Percentiles rank a stretch among this genome's conserved stretches.
Evolutionary conservation across 2,113 vertebrate species (phyloP).

Genomic region (Etheostoma cragini): DNA sequence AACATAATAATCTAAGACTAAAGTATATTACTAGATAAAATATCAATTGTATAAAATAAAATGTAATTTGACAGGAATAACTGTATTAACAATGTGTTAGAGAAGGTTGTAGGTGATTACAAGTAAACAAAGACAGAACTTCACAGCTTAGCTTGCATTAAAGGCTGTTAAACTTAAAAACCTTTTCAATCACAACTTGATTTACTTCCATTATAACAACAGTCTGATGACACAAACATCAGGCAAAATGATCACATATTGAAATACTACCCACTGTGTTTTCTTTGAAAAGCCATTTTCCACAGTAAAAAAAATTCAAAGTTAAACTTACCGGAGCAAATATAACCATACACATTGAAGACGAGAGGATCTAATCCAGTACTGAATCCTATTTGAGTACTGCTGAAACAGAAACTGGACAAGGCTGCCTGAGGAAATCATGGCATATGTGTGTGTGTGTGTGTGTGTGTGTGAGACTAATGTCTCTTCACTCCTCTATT

Average conservation of each 20-base stretch:
- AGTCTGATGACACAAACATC: background rate
- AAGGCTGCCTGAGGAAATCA: slow-evolving; percentile 53
- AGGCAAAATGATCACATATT: background rate
- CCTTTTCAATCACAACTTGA: background rate
- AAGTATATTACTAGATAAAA: background rate
- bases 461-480: background rate
- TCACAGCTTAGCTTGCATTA: background rate
- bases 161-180: background rate
- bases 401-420: slow-evolving; percentile 66
- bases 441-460: background rate
- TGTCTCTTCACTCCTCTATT: background rate
- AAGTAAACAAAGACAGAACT: background rate
- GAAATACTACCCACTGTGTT: background rate
- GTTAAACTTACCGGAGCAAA: slow-evolving; percentile 84
- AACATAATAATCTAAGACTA: background rate
- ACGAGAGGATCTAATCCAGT: slow-evolving; percentile 83
- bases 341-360: slow-evolving; percentile 98
- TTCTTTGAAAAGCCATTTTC: background rate
- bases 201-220: background rate
- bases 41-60: slow-evolving; percentile 58
- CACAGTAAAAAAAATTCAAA: background rate
- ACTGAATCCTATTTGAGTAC: no score
- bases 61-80: background rate
- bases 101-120: background rate
- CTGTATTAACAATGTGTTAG: background rate